Base-by-base conservation (phyloP, 2,113 vertebrate genomes). In the Junco hyemalis region DNA sequence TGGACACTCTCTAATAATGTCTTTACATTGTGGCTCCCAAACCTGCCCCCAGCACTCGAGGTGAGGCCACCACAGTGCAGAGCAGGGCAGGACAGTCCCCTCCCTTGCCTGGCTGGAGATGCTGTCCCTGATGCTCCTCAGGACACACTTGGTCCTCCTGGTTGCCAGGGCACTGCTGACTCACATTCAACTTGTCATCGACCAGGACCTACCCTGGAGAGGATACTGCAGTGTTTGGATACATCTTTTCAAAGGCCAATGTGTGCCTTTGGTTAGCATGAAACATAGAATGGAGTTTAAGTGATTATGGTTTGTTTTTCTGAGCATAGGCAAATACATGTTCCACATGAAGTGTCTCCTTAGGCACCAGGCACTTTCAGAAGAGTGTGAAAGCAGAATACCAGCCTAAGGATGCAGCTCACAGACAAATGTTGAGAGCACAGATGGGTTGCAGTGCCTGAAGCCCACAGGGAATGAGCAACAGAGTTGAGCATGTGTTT, bases 21-120 rank as follows among this genome's bases (percentile, higher is more conserved):
- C 17, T 60, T 68, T 44, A 60, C 1, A 0, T 51, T 60, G 26
- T 77, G 36, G 33, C 6, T 0, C 26, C 21, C 51, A 26, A 26
- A 77, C 1, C 44, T 36, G 18, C 5, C 7, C 44, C 25, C 45
- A 86, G 36, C 17, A 19, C 45, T 51, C 0, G 1, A 36, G 36
- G 11, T 60, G 63, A 68, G 53, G 45, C 26, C 0, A 0, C 45
- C 11, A 7, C 1, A 0, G 38, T 9, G 31, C 33, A 69, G 22
- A 60, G 33, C 83, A 69, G 36, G 26, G 53, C 1, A 0, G 53
- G 29, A 60, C 63, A 51, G 7, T 69, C 5, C 26, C 22, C 14
- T 77, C 45, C 45, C 18, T 69, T 68, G 33, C 9, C 7, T 0
- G 0, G 54, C 33, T 69, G 83, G 22, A 0, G 1, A 26, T 60